phyloP scores from a whole-genome alignment of 37 sponge, comb jelly and placozoan genomes.

The Crambe crambe region DNA sequence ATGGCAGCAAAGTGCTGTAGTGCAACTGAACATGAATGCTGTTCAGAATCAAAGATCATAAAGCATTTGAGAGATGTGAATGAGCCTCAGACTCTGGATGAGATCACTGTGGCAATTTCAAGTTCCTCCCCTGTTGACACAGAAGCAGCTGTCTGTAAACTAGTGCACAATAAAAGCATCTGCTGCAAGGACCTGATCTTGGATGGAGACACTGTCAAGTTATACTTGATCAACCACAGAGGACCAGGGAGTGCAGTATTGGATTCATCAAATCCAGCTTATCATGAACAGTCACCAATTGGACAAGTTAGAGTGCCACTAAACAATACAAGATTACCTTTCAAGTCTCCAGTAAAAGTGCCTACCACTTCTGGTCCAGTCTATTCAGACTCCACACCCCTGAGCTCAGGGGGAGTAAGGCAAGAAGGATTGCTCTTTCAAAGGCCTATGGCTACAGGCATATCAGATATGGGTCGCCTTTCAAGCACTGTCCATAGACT shows the following conservation, averaged over 20 bases:
- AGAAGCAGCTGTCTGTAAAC: background rate
- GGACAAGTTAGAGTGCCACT: background rate
- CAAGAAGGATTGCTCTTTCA: background rate
- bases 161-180: background rate
- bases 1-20: background rate
- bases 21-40: no score
- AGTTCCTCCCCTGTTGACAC: background rate
- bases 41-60: background rate
- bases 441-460: background rate
- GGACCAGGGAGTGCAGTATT: no score
- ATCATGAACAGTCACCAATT: background rate
- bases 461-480: background rate
- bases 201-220: background rate
- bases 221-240: background rate
- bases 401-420: background rate
- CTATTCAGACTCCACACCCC: background rate
- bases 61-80: background rate
- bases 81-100: slow-evolving; percentile 5
- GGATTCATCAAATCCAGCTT: background rate
- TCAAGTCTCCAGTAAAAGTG: slow-evolving; percentile 32
- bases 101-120: background rate
- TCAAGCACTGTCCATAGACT: slow-evolving; percentile 8
- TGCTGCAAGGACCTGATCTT: background rate
- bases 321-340: slow-evolving; percentile 9
- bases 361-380: no score